These are phyloP conservation scores for Andricus curvator DNA, from an alignment of 2,888 invertebrate species.

Conservation along the genomic window DNA sequence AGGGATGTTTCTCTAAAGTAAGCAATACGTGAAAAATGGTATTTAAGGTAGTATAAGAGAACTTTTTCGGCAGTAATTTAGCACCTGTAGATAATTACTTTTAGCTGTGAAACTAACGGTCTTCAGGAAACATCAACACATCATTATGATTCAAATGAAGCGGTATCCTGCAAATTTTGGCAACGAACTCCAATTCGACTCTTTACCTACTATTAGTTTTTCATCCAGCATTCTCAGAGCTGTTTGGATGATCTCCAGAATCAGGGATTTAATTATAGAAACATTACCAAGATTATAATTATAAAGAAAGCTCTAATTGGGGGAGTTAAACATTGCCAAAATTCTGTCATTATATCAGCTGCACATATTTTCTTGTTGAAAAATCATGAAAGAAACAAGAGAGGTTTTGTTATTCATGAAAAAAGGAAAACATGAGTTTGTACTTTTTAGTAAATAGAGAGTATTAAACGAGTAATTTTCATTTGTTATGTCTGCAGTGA, in stretches of 20 bases:
- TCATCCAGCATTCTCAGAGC: slow-evolving; percentile 17
- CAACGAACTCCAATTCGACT: slow-evolving; percentile 29
- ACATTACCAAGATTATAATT: not conserved
- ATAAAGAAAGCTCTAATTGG: not conserved
- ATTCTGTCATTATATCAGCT: too few species aligned
- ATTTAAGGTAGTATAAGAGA: too few species aligned
- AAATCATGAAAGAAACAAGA: not conserved
- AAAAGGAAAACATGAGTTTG: too few species aligned
- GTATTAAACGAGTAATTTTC: not conserved
- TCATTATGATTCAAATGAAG: slow-evolving; percentile 35
- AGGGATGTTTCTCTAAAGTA: too few species aligned
- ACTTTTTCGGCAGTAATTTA: not conserved
- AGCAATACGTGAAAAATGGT: too few species aligned
- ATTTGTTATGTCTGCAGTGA: not conserved
- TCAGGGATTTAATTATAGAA: not conserved
- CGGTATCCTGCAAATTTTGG: slow-evolving; percentile 17
- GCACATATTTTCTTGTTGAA: not conserved
- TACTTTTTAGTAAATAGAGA: too few species aligned
- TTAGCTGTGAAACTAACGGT: slow-evolving; percentile 9
- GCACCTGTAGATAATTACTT: slow-evolving; percentile 16
- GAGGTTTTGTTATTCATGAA: too few species aligned
- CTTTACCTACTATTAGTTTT: slow-evolving; percentile 32
- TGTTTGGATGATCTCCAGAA: slow-evolving; percentile 15
- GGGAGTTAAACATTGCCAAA: not conserved
- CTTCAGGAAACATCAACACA: slow-evolving; percentile 26